Evolutionary conservation across 2,113 vertebrate genomes (phyloP).

Genomic region (Promerops cafer): DNA sequence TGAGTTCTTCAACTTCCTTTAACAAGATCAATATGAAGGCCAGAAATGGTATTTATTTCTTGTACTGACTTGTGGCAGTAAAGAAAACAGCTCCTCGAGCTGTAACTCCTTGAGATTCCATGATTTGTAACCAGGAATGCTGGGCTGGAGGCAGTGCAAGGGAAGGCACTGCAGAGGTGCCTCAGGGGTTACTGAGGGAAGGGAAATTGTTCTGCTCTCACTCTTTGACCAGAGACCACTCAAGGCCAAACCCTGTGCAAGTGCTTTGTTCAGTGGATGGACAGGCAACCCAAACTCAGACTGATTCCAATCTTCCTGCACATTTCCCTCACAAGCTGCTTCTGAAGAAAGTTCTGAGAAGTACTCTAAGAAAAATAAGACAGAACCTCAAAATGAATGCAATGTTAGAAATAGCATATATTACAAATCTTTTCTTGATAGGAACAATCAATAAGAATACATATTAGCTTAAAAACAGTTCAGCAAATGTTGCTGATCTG

Average conservation of each 20-base stretch:
- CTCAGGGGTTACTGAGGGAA: background rate
- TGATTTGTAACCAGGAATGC: background rate
- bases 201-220: conserved; percentile 41
- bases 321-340: conserved; percentile 74
- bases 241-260: conserved; percentile 54
- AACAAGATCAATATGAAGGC: conserved; percentile 3
- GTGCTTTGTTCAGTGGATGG: conserved; percentile 57
- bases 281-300: conserved; percentile 58
- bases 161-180: conserved; percentile 6
- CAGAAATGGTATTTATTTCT: background rate
- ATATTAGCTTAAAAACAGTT: conserved; percentile 80
- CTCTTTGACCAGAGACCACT: conserved; percentile 28
- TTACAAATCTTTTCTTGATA: conserved; percentile 79
- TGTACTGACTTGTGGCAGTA: background rate
- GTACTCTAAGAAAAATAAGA: conserved; percentile 77
- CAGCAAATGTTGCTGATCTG: conserved; percentile 81
- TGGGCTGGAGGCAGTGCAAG: background rate
- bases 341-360: conserved; percentile 74
- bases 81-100: conserved; percentile 26
- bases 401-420: conserved; percentile 81
- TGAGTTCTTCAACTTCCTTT: background rate
- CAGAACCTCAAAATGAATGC: conserved; percentile 76
- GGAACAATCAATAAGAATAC: conserved; percentile 83
- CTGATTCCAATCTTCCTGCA: conserved; percentile 58
- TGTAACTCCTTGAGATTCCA: background rate